Percentiles rank a stretch among this genome's conserved stretches.
phyloP scores from a whole-genome alignment of 2,888 invertebrate genomes.

The Boloria selene region DNA sequence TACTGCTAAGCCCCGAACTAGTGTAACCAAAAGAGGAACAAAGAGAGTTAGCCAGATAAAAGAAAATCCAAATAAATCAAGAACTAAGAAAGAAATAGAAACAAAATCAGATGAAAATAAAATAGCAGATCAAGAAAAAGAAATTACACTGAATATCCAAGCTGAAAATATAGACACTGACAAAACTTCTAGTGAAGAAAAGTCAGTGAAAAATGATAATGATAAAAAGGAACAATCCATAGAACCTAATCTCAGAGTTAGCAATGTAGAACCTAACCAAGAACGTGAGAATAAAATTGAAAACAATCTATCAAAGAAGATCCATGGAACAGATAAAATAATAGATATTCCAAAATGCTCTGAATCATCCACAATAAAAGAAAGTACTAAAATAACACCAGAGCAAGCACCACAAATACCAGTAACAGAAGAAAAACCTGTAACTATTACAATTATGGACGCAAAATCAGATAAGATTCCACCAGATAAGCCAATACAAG shows the following conservation, averaged over 20 bases:
- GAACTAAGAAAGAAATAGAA: neutral
- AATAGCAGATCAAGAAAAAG: neutral
- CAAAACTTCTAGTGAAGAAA: neutral
- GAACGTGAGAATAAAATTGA: conserved; percentile 28
- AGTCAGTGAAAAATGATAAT: conserved; percentile 7
- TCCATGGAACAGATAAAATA: conserved; percentile 4
- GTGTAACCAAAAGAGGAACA: conserved; percentile 36
- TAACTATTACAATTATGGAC: conserved; percentile 39
- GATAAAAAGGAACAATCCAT: conserved; percentile 9
- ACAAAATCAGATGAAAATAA: conserved; percentile 2
- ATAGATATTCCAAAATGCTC: conserved; percentile 16
- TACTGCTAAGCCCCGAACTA: conserved; percentile 53
- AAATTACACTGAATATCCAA: neutral
- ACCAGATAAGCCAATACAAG: conserved; percentile 33
- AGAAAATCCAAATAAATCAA: neutral
- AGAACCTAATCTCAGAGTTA: neutral
- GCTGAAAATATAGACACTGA: conserved; percentile 5
- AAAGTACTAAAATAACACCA: conserved; percentile 22
- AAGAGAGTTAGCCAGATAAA: conserved; percentile 36
- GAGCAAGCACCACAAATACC: conserved; percentile 25
- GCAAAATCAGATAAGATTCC: conserved; percentile 45
- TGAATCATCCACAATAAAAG: conserved; percentile 19
- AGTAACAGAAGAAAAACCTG: conserved; percentile 34
- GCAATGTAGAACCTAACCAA: conserved; percentile 4
- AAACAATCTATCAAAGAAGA: neutral